phyloP scores from a whole-genome alignment of 1,140 invertebrate genomes.

The Cherax destructor region DNA sequence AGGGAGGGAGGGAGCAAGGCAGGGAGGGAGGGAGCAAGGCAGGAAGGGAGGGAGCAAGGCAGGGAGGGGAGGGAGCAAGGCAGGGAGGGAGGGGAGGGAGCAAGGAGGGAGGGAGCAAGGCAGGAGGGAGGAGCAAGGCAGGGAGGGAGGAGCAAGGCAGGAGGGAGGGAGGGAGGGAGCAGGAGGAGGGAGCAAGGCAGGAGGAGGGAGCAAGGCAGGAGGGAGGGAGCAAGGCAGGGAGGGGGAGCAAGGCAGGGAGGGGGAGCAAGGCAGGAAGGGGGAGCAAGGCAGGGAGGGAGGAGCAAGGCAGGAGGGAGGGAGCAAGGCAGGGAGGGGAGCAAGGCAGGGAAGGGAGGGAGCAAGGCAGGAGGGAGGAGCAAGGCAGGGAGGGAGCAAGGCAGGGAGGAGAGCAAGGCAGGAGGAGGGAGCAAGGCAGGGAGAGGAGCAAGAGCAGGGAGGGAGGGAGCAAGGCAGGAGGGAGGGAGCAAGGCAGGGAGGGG shows the following conservation, averaged over 20 bases:
- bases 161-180: background rate
- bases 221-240: background rate
- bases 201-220: too few relatives aligned
- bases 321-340: too few relatives aligned
- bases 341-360: background rate
- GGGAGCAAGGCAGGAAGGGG: too few relatives aligned
- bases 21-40: too few relatives aligned
- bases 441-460: background rate
- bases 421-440: background rate
- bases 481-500: background rate
- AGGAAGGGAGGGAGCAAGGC: too few relatives aligned
- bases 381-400: background rate
- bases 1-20: too few relatives aligned
- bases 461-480: background rate
- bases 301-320: too few relatives aligned
- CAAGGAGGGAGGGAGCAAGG: background rate
- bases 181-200: too few relatives aligned
- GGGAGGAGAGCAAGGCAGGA: background rate
- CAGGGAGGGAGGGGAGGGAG: background rate
- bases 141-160: background rate
- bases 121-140: background rate
- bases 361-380: background rate
- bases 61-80: too few relatives aligned
- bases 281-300: too few relatives aligned
- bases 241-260: background rate